These are phyloP conservation scores for Rattus norvegicus DNA, from an alignment of 2,113 vertebrate species.

Conservation along the genomic window DNA sequence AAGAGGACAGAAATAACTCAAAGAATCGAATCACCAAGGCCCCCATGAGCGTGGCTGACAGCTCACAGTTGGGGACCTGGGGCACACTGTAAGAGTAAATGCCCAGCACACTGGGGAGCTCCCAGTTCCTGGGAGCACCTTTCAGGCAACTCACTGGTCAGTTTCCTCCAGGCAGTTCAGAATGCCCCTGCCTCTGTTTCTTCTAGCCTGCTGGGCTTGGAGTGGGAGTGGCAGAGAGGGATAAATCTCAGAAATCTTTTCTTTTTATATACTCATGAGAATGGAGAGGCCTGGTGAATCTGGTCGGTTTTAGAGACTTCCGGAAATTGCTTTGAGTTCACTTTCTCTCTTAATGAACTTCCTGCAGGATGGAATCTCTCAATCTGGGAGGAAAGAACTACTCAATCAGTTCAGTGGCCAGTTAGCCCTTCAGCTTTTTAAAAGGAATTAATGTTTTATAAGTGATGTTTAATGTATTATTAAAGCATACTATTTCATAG, in stretches of 20 bases:
- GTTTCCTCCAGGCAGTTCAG: background rate
- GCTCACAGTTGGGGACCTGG: background rate
- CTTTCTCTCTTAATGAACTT: background rate
- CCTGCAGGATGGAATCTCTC: background rate
- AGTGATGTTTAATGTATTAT: constrained; percentile 21
- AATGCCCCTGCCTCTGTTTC: background rate
- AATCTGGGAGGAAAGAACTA: background rate
- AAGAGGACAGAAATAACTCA: background rate
- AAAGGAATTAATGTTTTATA: constrained; percentile 5
- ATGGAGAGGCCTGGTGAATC: background rate
- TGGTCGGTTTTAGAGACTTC: background rate
- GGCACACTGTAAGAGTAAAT: background rate
- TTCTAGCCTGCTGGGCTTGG: background rate
- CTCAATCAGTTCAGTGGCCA: background rate
- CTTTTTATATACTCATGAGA: background rate
- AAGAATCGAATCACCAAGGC: background rate
- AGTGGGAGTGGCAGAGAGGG: background rate
- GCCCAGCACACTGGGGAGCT: too few species aligned
- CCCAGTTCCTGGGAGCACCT: background rate
- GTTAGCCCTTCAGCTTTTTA: background rate
- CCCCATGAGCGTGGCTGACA: too few species aligned
- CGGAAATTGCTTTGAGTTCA: background rate
- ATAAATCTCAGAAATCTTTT: background rate
- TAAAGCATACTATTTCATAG: background rate
- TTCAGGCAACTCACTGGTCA: too few species aligned